Evolutionary conservation across 2,797 vertebrate species (phyloP), one percentile per base, ranked within the genome.

Genomic region (Mormyrops boulengeri): DNA sequence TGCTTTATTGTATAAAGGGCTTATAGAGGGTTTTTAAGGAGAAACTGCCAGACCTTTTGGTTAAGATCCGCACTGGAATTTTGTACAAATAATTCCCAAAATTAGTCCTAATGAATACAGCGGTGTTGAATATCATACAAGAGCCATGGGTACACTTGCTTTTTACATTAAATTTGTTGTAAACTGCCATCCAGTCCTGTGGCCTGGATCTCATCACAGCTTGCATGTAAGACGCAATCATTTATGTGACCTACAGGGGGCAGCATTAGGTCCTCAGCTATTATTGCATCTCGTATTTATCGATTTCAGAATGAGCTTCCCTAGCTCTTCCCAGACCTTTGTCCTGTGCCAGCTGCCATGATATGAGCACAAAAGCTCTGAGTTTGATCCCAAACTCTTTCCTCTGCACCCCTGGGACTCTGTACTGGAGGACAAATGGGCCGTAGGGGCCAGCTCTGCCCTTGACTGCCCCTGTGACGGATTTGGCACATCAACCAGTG

Each of bases 401-500:
- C 38, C 87, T 44, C 30, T 34, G 53, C 57, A 90, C 77, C 53
- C 77, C 55, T 55, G 57, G 38, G 86, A 69, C 50, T 80, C 30
- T n/a, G 50, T 38, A 41, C 26, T 30, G 53, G 50, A 57, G 69
- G 82, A 88, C 89, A 91, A 92, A 91, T 89, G 88, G 90, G 89
- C 87, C 89, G 22, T 89, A 53, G 89, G 88, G 88, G 55, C 87
- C 57, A 82, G 88, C 84, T 77, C 82, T 89, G 89, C 91, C 90
- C 89, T 89, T 88, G 87, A 91, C 91, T 89, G 91, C 90, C 62
- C 87, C 88, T 17, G 88, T 93, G 92, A 93, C 91, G 89, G 91
- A 93, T 92, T 90, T 57, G 89, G 73, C 87, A 90, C 91, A 90
- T 93, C 92, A 91, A 86, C 91, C 92, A 92, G 91, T 92, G 92